Percentiles rank a stretch among this genome's conserved stretches.
Evolutionary conservation across 2,797 vertebrate species (phyloP).

Genomic region (Chiloscyllium punctatum): DNA sequence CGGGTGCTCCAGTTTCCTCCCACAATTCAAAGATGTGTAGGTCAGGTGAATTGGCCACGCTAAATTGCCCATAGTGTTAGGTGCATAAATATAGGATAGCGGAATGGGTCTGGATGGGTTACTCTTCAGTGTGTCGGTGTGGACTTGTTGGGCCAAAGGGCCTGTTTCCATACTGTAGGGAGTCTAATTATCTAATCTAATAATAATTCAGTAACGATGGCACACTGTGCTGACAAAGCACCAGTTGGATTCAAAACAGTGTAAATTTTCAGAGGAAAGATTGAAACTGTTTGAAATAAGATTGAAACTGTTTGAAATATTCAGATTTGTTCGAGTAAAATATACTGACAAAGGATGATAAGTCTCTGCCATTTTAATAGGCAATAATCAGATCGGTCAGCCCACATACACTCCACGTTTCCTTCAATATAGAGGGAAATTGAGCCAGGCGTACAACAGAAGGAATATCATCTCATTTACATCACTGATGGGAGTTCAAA

Average conservation of each 20-base stretch:
- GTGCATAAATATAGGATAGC: too few species aligned
- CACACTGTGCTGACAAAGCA: neutral
- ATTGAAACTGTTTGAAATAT: neutral
- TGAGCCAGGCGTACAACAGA: neutral
- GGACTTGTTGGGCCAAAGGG: too few species aligned
- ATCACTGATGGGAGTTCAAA: neutral
- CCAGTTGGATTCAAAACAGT: neutral
- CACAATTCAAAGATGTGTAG: too few species aligned
- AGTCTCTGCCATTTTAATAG: neutral
- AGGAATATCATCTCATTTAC: neutral
- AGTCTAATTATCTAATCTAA: too few species aligned
- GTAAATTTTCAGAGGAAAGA: neutral
- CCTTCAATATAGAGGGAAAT: neutral
- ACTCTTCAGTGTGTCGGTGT: too few species aligned
- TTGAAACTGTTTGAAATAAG: neutral
- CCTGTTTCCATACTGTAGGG: too few species aligned
- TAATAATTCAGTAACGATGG: neutral
- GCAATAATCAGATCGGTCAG: neutral
- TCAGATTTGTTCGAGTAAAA: neutral
- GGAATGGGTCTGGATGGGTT: too few species aligned
- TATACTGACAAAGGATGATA: neutral
- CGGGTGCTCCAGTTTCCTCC: too few species aligned
- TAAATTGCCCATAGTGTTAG: too few species aligned
- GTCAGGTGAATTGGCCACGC: too few species aligned
- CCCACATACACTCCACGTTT: neutral